Evolutionary conservation across 2,113 vertebrate species (phyloP), one percentile per base, ranked within the genome.

Genomic region (Bothrops jararaca): DNA sequence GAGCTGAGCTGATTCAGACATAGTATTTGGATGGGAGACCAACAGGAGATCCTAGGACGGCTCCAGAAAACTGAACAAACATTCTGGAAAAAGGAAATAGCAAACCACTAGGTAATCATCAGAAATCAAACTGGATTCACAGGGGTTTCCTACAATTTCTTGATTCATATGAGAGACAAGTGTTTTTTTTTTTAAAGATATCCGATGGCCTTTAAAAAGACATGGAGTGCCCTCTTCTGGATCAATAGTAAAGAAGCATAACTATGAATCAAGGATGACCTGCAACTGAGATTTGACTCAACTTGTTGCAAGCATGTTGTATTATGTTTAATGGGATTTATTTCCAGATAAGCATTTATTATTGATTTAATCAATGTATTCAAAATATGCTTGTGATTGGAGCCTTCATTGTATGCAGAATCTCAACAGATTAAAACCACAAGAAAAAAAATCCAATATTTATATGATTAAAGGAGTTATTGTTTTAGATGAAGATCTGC

Each of bases 141-240:
- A 74, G 13, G n/a, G 64, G 29, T 64, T n/a, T 64, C 11, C 26
- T 29, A n/a, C 4, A 64, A 64, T 64, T 64, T 64, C 11, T 64
- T 64, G 60, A 13, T 74, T 74, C 13, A 34, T 74, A 34, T 34
- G n/a, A 74, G n/a, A 74, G 29, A 89, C 24, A 74, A 0, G 4
- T 3, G 26, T 1, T 2, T 26, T 45, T 2, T 26, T 45, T 45
- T n/a, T 60, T n/a, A 29, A 69, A 60, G 56, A 60, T 2, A n/a
- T 52, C 3, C 2, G 22, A 57, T 52, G 26, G 10, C 42, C 86
- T 88, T 56, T 39, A 89, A 23, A 9, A 89, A 23, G 5, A 13
- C 18, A 57, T 57, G 54, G 53, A 26, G n/a, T 91, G 90, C 64
- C 64, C 64, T 80, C 90, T 91, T 85, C 90, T 54, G 90, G 90